Base-by-base conservation (phyloP, 1,140 invertebrate genomes). In the Homarus americanus region DNA sequence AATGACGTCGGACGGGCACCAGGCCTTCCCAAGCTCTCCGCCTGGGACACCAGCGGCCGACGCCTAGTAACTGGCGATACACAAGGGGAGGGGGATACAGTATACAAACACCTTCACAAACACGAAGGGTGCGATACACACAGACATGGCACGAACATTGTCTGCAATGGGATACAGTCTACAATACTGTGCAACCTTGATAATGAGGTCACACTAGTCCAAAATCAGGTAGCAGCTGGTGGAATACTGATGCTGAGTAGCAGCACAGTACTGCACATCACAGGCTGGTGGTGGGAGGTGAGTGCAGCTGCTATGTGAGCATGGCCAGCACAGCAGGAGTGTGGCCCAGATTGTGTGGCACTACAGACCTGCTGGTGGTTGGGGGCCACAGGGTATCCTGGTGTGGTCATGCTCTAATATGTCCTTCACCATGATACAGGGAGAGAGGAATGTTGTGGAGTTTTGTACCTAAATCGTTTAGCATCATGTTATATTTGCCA, bases 371-470 rank as follows among this genome's bases (percentile, higher is more conserved):
- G 44, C 36, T 76, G 87, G 49, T 38, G 79, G 36, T 38, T 24
- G 41, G 38, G 41, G 82, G 36, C 83, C 44, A 40, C 49, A 58
- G 32, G 15, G 44, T 53, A 44, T 73, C 72, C 83, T 73, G 24
- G 41, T 40, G 24, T 49, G 49, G 84, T 73, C 82, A 72, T 24
- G 58, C 58, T 69, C 49, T 82, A 63, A 80, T 38, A 80, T 38
- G 78, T 88, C 86, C 88, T 83, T 90, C 88, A 83, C 88, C 88
- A 84, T 90, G 36, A 41, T 76, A 91, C 82, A 91, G 89, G 89
- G 89, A 91, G 89, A 91, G 89, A 91, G 89, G 89, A 91, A 91
- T 91, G 89, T 91, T 85, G 72, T 91, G 82, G 82, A 85, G 76
- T 80, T 88, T 91, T 91, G 89, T 91, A 91, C 89, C 89, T 85